Evolutionary conservation across 2,797 vertebrate genomes (phyloP).

Genomic region (Ptychadena robeensis): DNA sequence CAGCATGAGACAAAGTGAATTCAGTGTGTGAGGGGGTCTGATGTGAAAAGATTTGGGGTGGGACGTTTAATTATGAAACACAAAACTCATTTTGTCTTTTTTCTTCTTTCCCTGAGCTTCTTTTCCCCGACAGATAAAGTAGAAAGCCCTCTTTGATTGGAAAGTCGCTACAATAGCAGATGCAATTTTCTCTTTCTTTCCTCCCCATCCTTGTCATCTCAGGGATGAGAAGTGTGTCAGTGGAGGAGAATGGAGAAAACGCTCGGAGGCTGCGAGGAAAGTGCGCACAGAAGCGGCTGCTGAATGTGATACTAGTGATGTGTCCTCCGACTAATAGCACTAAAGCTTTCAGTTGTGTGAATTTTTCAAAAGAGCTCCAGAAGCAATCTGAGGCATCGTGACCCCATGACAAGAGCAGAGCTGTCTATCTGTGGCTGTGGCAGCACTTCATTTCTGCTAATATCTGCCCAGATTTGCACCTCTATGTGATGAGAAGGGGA

Average conservation of each 20-base stretch:
- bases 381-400: constrained; percentile 95
- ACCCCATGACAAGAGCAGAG: constrained; percentile 92
- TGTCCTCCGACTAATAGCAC: constrained; percentile 91
- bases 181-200: constrained; percentile 77
- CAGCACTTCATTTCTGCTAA: constrained; percentile 93
- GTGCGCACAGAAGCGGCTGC: constrained; percentile 87
- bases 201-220: constrained; percentile 76
- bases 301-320: constrained; percentile 89
- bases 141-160: constrained; percentile 75
- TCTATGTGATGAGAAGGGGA: constrained; percentile 84
- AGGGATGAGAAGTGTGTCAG: constrained; percentile 82
- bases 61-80: constrained; percentile 69
- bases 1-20: constrained; percentile 58
- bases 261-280: constrained; percentile 81
- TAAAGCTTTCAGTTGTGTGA: constrained; percentile 95
- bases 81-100: constrained; percentile 49
- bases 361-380: constrained; percentile 97
- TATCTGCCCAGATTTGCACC: constrained; percentile 93
- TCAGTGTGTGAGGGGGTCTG: constrained; percentile 6
- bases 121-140: constrained; percentile 67
- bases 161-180: constrained; percentile 78
- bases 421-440: constrained; percentile 90
- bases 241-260: constrained; percentile 63
- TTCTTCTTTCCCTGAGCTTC: constrained; percentile 60
- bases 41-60: constrained; percentile 63